Evolutionary conservation across 2,113 vertebrate species (phyloP), one percentile per base, ranked within the genome.

Genomic region (Nycticryphes semicollaris): DNA sequence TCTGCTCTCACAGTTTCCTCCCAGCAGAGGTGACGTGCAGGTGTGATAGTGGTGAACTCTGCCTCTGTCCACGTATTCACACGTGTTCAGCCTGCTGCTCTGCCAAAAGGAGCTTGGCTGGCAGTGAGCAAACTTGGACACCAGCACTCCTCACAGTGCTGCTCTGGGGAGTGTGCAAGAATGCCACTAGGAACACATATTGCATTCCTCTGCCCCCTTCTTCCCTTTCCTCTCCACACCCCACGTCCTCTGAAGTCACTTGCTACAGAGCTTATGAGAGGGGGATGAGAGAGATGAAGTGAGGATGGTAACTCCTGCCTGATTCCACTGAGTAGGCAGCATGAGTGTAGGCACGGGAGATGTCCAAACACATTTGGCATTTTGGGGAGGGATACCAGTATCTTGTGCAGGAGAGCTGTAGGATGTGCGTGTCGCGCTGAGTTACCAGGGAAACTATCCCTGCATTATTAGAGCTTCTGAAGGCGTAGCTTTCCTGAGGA

Each of bases 371-470:
- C 53, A 56, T 64, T 88, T 87, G 88, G 82, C 77, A 51, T 96
- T 95, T 45, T 64, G 50, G 18, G 56, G 74, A 88, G 68, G 74
- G 63, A 88, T 95, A 81, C 56, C 48, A 73, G 45, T 64, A 48
- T 88, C 89, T 94, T 82, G 48, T 92, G 87, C 84, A 74, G 93
- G 86, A 91, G 64, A 81, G 67, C 54, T 91, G 94, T 96, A 81
- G 94, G 95, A 87, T 91, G 91, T 69, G 31, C 6, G 10, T 53
- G 41, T 89, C 62, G 56, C 70, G 91, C 84, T 63, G 84, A 94
- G 86, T 94, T 92, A 81, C 90, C 87, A 97, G 73, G 92, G 91
- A 87, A 96, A 92, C 82, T 96, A 31, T 79, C 73, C 68, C 47
- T 94, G 87, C 83, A n/a, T 89, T 94, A 87, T 83, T 84, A 87